A percentile compares a stretch with the other conserved stretches of the same genome.
Evolutionary conservation across 2,797 vertebrate genomes (phyloP).

Genomic region (Staurois parvus): DNA sequence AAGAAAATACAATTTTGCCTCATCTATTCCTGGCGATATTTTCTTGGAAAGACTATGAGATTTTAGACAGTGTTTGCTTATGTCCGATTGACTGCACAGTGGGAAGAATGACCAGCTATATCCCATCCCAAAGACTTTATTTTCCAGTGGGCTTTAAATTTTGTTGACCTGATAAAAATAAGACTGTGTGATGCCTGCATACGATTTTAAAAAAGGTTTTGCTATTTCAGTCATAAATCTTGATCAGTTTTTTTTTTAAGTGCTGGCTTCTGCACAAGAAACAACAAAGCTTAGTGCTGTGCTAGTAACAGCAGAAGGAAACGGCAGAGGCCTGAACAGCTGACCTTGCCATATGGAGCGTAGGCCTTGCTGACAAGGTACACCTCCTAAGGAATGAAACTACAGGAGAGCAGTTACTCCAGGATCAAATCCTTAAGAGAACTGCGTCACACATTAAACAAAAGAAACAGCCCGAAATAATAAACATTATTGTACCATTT

Average conservation of each 20-base stretch:
- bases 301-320: not conserved
- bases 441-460: constrained; percentile 5
- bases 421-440: not conserved
- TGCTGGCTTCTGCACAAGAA: not conserved
- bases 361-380: not conserved
- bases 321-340: not conserved
- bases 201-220: no score
- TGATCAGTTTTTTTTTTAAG: not conserved
- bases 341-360: not conserved
- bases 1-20: no score
- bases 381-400: not conserved
- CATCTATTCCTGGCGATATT: no score
- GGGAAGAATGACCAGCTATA: no score
- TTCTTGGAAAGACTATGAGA: no score
- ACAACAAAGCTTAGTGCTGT: not conserved
- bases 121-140: no score
- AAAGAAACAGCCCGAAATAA: constrained; percentile 7
- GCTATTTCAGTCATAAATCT: no score
- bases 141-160: no score
- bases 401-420: not conserved
- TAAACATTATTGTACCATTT: constrained; percentile 40
- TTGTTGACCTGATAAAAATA: no score
- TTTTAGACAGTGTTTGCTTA: no score
- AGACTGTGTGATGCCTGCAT: no score
- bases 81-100: no score